Base-by-base conservation (phyloP, 2,113 vertebrate species). In the Baryphthengus martii region DNA sequence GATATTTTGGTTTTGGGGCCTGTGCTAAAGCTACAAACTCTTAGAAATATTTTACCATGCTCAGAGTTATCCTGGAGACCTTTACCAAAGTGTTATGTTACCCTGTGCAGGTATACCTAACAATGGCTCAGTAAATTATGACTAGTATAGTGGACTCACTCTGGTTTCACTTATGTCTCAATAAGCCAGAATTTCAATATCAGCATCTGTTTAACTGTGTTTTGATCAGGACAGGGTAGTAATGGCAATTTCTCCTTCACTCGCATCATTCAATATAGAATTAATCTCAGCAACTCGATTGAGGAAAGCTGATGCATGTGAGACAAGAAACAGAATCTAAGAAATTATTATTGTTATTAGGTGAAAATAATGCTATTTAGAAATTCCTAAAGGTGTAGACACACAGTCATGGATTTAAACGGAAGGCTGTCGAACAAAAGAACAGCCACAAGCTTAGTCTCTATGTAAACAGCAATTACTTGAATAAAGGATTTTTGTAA, bases 381-480 rank as follows among this genome's bases (percentile, higher is more conserved):
- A 91, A 95, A 82, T 76, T 88, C 40, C 20, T 82, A 33, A 82
- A 82, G 21, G 9, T 5, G 3, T 66, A 85, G 77, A 82, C 53
- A 91, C 33, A 66, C 17, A 88, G 62, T 58, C 33, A n/a, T 66
- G 10, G 16, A 25, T 82, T 81, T 67, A 80, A 79, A 88, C 58
- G 20, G 61, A 94, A 88, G 45, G 40, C 42, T 89, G 91, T 88
- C 73, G 91, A 70, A 40, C 9, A 78, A 82, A 90, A 85, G 47
- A 87, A 76, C 56, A 87, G 61, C 33, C 13, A 42, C 29, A 88
- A 62, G 2, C 7, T 91, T 75, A 52, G 33, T 77, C 16, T 68
- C 11, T 35, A 5, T 59, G 47, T 91, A 94, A 94, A 79, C 47
- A 89, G 28, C 59, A 91, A 79, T 91, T 96, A 93, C 40, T 65